Percentiles rank a stretch among this genome's conserved stretches.
Conservation (phyloP, 2,797 vertebrate genomes). For the Simalia tracyae region DNA sequence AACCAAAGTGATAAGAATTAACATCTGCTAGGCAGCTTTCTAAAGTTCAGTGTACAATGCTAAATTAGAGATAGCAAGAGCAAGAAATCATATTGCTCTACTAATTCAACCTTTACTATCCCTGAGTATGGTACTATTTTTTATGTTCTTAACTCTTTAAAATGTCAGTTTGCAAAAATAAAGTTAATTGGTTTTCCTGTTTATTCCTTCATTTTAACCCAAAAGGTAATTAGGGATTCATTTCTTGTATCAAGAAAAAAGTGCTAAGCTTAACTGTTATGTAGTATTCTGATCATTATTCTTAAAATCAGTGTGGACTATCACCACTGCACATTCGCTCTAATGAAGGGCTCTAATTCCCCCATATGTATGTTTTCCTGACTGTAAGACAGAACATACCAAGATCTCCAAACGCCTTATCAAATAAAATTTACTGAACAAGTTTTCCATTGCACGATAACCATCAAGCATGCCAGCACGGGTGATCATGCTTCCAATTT, state of each 20-base stretch:
- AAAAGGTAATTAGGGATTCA: not conserved
- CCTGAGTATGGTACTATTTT: constrained; percentile 25
- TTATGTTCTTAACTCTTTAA: constrained; percentile 25
- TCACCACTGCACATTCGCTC: not conserved
- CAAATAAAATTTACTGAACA: constrained; percentile 56
- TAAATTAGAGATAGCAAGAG: constrained; percentile 44
- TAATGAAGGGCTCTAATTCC: constrained; percentile 11
- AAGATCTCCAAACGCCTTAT: constrained; percentile 55
- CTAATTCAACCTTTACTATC: not conserved
- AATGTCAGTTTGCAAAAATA: not conserved
- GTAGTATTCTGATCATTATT: not conserved
- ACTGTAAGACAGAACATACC: constrained; percentile 40
- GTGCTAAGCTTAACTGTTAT: not conserved
- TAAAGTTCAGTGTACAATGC: constrained; percentile 55
- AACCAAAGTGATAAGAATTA: constrained; percentile 62
- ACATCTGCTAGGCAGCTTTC: constrained; percentile 45
- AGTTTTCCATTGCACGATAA: constrained; percentile 36
- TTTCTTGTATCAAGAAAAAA: not conserved
- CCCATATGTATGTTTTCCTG: constrained; percentile 29
- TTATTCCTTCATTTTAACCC: not conserved
- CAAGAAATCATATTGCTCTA: not conserved
- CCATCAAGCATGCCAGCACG: constrained; percentile 46
- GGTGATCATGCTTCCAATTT: constrained; percentile 33
- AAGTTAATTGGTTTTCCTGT: not conserved
- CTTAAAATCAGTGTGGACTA: not conserved